Evolutionary conservation across 2,888 invertebrate species (phyloP), one percentile per base, ranked within the genome.

Genomic region (Eupithecia insigniata): DNA sequence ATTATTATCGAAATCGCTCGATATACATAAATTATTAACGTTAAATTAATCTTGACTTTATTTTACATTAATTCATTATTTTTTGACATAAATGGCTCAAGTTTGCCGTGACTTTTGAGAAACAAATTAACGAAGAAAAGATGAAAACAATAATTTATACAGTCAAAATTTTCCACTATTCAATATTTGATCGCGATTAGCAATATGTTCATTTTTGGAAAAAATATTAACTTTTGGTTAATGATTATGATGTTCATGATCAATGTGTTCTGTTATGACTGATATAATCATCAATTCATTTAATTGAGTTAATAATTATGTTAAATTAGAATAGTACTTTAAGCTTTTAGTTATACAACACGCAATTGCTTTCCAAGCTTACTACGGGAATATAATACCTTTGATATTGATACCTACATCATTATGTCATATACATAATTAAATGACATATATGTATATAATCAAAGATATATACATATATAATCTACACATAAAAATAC

Each of bases 1-100:
- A 76, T 43, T 73, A 51, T 76, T 72, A 73, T 61, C 71, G 71
- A 76, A 76, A 76, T 70, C 75, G 76, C 78, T 68, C 78, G 78
- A 78, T 74, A 79, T 78, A 71, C 78, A 78, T 79, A 70, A 58
- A 34, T 55, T 55, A 55, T 55, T 55, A 55, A 12, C 55, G 26
- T 55, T 60, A 60, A 30, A 76, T 75, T 75, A 76, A 79, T 72
- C 18, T 67, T 61, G 32, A 60, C 26, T 68, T 68, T 75, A 32
- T 72, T 75, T 58, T 61, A 70, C 66, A 70, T 66, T 65, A 67
- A 67, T 70, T 67, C 28, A 66, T 65, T 69, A 65, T 30, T 55
- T 55, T 62, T 28, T 36, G 34, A 36, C 64, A 34, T 39, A 64
- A 69, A 67, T 73, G 51, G 30, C 66, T 60, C 30, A n/a, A 64